A percentile compares a stretch with the other conserved stretches of the same genome.
phyloP scores from a whole-genome alignment of 2,888 invertebrate species.

The Epsilonema sp. region DNA sequence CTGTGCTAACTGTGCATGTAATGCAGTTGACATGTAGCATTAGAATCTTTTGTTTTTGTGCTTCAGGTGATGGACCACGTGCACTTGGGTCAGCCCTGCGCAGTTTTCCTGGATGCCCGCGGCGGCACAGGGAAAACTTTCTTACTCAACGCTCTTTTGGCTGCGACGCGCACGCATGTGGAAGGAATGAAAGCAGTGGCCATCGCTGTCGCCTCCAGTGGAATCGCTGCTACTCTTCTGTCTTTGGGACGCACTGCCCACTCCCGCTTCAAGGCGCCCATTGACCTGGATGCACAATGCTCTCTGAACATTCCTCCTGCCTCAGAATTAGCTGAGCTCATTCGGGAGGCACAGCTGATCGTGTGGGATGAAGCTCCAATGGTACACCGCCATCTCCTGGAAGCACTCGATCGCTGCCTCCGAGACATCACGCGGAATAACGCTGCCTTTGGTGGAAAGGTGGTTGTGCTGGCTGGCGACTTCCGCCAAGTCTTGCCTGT shows the following conservation, averaged over 20 bases:
- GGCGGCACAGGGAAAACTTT: neutral
- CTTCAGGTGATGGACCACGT: too few species aligned
- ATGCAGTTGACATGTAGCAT: too few species aligned
- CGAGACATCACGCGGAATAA: neutral
- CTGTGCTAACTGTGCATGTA: too few species aligned
- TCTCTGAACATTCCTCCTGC: neutral
- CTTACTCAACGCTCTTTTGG: neutral
- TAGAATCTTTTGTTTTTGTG: too few species aligned
- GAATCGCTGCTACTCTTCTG: conserved; percentile 1
- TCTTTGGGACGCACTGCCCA: neutral
- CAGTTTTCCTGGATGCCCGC: neutral
- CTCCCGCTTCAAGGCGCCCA: neutral
- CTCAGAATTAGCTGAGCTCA: neutral
- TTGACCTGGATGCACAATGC: neutral
- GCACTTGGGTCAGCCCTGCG: too few species aligned
- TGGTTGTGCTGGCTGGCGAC: conserved; percentile 12
- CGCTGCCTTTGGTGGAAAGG: conserved; percentile 9
- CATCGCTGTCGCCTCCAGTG: neutral
- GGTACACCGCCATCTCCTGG: conserved; percentile 9
- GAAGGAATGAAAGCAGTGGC: neutral
- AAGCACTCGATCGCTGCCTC: conserved; percentile 5
- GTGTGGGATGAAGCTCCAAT: conserved; percentile 13
- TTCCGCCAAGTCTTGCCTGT: conserved; percentile 13
- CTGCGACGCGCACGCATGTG: neutral
- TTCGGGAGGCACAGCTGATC: conserved; percentile 7